These are phyloP conservation scores for Neodiprion lecontei DNA, from an alignment of 1,140 invertebrate genomes.

Conservation along the genomic window DNA sequence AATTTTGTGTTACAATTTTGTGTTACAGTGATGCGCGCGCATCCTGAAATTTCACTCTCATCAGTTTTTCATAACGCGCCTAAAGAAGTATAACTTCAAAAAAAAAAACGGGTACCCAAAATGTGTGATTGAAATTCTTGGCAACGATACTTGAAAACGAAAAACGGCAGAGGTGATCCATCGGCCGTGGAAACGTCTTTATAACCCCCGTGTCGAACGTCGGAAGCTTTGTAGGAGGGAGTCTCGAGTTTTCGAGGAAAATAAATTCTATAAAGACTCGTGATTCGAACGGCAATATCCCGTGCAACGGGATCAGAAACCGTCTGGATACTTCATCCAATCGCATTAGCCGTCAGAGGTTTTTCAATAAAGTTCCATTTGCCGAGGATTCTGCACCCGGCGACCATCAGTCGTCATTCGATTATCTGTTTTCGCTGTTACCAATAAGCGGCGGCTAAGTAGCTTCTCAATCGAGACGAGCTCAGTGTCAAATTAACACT, in stretches of 20 bases:
- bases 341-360: not conserved
- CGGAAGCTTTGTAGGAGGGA: not conserved
- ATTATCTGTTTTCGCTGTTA: constrained; percentile 5
- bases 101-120: not conserved
- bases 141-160: not conserved
- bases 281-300: not conserved
- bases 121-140: not conserved
- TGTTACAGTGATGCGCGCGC: too few relatives aligned
- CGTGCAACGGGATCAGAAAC: not conserved
- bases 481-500: too few relatives aligned
- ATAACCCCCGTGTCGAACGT: not conserved
- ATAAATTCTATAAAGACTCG: not conserved
- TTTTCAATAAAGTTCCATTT: constrained; percentile 6
- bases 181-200: not conserved
- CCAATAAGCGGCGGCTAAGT: not conserved
- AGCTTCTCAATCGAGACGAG: not conserved
- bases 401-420: not conserved
- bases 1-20: too few relatives aligned
- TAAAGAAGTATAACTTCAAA: too few relatives aligned
- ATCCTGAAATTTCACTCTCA: too few relatives aligned
- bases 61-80: too few relatives aligned
- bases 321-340: constrained; percentile 7
- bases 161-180: not conserved
- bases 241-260: not conserved
- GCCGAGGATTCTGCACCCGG: not conserved